These are phyloP conservation scores for Macrobrachium rosenbergii DNA, from an alignment of 1,140 invertebrate genomes.

Conservation along the genomic window DNA sequence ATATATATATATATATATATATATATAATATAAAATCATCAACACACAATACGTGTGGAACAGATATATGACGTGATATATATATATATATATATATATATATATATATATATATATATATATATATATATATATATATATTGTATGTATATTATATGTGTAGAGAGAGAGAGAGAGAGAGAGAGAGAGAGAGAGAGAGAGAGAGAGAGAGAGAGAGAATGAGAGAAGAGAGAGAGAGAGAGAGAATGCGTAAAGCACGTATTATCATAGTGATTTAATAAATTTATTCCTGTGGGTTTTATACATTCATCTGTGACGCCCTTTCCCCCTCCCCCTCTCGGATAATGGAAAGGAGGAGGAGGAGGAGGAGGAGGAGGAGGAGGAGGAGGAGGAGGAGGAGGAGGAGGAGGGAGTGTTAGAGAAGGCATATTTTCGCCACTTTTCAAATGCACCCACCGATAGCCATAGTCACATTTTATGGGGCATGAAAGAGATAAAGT, in stretches of 20 bases:
- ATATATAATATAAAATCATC: too few species aligned
- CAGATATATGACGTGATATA: too few species aligned
- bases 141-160: background rate
- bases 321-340: background rate
- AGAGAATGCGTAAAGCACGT: background rate
- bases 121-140: too few species aligned
- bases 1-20: too few species aligned
- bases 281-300: background rate
- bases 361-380: too few species aligned
- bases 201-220: slow-evolving; percentile 5
- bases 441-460: slow-evolving; percentile 40
- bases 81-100: too few species aligned
- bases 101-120: too few species aligned
- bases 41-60: too few species aligned
- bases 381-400: too few species aligned
- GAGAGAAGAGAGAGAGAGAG: background rate
- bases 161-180: slow-evolving; percentile 31
- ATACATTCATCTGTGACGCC: background rate
- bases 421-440: slow-evolving; percentile 38
- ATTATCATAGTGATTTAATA: background rate
- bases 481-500: slow-evolving; percentile 21
- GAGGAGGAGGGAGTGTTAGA: background rate
- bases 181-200: slow-evolving; percentile 29
- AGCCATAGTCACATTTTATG: slow-evolving; percentile 16
- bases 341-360: too few species aligned